Evolutionary conservation across 2,888 invertebrate species (phyloP).

Genomic region (Cheilosia variabilis): DNA sequence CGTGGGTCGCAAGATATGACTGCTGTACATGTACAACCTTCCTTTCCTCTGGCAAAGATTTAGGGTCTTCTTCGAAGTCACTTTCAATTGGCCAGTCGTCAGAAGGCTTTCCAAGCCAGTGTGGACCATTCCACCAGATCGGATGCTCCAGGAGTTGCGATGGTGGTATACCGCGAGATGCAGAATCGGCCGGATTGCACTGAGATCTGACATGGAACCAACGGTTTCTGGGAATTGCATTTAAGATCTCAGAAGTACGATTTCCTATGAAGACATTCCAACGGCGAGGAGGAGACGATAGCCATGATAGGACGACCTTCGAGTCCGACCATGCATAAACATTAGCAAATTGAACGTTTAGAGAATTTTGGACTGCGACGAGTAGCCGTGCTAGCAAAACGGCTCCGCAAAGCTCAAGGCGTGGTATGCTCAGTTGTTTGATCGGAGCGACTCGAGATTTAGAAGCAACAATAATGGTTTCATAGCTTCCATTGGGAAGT

Average conservation of each 20-base stretch:
- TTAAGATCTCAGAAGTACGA: slow-evolving; percentile 56
- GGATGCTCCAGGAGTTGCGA: too few relatives aligned
- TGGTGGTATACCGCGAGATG: too few relatives aligned
- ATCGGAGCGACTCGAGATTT: not conserved
- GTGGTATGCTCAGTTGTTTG: not conserved
- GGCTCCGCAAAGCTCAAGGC: not conserved
- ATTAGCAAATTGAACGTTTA: too few relatives aligned
- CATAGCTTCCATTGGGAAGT: not conserved
- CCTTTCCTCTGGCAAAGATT: not conserved
- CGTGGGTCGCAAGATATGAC: not conserved
- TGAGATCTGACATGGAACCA: too few relatives aligned
- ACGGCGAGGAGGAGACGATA: not conserved
- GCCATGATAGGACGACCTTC: not conserved
- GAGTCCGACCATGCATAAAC: too few relatives aligned
- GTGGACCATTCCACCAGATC: too few relatives aligned
- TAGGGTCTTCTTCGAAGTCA: too few relatives aligned
- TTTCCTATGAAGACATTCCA: slow-evolving; percentile 31
- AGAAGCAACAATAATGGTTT: not conserved
- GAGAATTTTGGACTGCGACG: too few relatives aligned
- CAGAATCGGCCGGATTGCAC: slow-evolving; percentile 65
- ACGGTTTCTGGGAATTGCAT: too few relatives aligned
- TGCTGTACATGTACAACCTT: not conserved
- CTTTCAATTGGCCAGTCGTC: too few relatives aligned
- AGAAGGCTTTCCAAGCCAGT: too few relatives aligned
- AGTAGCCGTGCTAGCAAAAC: not conserved